Percentiles rank a stretch among this genome's conserved stretches.
These are phyloP conservation scores for Rhingia rostrata DNA, from an alignment of 2,888 invertebrate genomes.

Conservation along the genomic window DNA sequence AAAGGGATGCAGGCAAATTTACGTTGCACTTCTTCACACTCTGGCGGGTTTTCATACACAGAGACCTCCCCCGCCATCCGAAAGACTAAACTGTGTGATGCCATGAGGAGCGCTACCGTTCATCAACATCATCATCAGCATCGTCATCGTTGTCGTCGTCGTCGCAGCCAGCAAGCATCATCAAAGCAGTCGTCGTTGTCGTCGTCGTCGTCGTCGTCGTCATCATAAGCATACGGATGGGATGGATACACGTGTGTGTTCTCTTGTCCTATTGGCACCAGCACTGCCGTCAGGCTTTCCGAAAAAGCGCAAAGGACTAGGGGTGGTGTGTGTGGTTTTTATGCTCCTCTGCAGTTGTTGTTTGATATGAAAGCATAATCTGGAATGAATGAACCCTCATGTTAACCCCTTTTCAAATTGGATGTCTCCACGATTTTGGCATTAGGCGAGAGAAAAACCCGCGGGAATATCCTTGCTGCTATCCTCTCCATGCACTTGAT, in stretches of 20 bases:
- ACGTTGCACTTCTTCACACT: conserved; percentile 77
- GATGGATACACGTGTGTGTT: conserved; percentile 19
- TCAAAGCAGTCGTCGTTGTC: conserved; percentile 8
- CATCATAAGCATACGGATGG: conserved; percentile 25
- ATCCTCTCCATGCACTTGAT: conserved; percentile 57
- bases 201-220: conserved; percentile 37
- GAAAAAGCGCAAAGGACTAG: conserved; percentile 54
- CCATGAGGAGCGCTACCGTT: conserved; percentile 51
- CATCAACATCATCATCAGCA: conserved; percentile 65
- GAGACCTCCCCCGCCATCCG: conserved; percentile 10
- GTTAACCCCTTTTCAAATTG: conserved; percentile 57
- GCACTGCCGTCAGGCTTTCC: conserved; percentile 29
- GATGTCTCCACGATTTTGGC: conserved; percentile 52
- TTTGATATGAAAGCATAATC: conserved; percentile 68
- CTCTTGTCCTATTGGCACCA: conserved; percentile 55
- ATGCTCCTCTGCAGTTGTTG: conserved; percentile 56
- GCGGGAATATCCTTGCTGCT: conserved; percentile 7
- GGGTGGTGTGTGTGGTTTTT: conserved; percentile 39
- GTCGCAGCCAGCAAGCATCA: conserved; percentile 3
- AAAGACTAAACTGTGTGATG: conserved; percentile 56
- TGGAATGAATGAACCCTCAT: conserved; percentile 72
- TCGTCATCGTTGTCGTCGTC: conserved; percentile 16
- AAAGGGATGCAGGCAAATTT: conserved; percentile 77
- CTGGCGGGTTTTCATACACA: conserved; percentile 74
- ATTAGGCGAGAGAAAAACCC: conserved; percentile 9